Evolutionary conservation across 2,113 vertebrate genomes (phyloP).

Genomic region (Gnathonemus echidnorhynchus): DNA sequence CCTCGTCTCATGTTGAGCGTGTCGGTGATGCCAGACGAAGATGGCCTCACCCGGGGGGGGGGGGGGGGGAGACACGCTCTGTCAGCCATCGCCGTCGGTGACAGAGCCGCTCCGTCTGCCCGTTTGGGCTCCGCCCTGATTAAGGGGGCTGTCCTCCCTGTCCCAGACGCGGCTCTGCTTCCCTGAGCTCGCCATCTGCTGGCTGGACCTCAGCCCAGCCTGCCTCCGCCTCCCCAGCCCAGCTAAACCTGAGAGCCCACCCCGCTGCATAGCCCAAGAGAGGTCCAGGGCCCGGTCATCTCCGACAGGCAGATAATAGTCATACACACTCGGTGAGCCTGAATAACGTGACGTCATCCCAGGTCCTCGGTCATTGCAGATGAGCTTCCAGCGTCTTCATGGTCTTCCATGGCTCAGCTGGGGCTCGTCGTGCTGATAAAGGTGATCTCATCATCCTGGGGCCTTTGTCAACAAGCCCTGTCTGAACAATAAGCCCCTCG

Average conservation of each 20-base stretch:
- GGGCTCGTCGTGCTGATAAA: neutral
- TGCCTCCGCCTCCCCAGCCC: neutral
- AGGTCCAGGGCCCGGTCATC: neutral
- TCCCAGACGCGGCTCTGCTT: neutral
- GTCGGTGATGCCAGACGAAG: neutral
- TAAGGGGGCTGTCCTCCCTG: neutral
- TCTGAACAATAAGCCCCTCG: neutral
- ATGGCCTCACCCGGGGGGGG: neutral
- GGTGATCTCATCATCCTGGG: neutral
- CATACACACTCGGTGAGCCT: neutral
- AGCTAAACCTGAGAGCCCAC: neutral
- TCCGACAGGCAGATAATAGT: neutral
- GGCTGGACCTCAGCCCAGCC: neutral
- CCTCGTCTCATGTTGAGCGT: neutral
- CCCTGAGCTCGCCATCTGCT: neutral
- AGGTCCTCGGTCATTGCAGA: neutral
- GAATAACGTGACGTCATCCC: neutral
- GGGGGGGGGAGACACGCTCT: neutral
- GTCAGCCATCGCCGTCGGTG: neutral
- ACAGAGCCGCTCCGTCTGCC: neutral
- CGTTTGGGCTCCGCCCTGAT: neutral
- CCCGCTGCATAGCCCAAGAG: neutral
- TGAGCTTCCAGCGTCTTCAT: neutral
- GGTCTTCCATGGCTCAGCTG: neutral
- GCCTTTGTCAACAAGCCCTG: neutral